phyloP scores from a whole-genome alignment of 1,140 invertebrate species.

The Aphaenogaster ashmeadi region DNA sequence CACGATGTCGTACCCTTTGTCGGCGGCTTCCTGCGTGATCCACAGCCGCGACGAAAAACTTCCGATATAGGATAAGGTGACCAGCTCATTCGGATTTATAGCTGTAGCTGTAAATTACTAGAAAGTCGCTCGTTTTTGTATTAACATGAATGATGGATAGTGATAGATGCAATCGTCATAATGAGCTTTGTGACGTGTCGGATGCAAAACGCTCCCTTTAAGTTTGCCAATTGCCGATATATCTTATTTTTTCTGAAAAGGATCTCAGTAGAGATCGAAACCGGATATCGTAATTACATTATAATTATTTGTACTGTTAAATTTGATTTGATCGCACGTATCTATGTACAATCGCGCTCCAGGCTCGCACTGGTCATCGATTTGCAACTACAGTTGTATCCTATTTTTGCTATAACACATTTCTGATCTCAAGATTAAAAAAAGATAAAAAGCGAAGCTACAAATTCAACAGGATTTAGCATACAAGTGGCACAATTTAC shows the following conservation, averaged over 20 bases:
- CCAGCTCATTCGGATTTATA: not conserved
- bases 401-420: not conserved
- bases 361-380: too few relatives aligned
- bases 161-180: not conserved
- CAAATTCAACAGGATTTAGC: not conserved
- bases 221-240: not conserved
- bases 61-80: constrained; percentile 4
- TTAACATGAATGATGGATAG: not conserved
- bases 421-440: not conserved
- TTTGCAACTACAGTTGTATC: too few relatives aligned
- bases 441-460: not conserved
- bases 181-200: not conserved
- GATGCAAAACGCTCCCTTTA: not conserved
- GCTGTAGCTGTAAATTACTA: not conserved
- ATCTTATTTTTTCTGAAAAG: too few relatives aligned
- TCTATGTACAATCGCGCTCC: too few relatives aligned
- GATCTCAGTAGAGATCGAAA: too few relatives aligned
- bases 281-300: too few relatives aligned
- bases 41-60: constrained; percentile 1
- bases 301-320: too few relatives aligned
- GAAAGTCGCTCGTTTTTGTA: not conserved
- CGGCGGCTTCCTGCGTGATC: constrained; percentile 26
- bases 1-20: constrained; percentile 50
- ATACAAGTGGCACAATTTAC: too few relatives aligned
- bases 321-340: too few relatives aligned